These are phyloP conservation scores for Natator depressus DNA, from an alignment of 2,113 vertebrate species.

Conservation along the genomic window DNA sequence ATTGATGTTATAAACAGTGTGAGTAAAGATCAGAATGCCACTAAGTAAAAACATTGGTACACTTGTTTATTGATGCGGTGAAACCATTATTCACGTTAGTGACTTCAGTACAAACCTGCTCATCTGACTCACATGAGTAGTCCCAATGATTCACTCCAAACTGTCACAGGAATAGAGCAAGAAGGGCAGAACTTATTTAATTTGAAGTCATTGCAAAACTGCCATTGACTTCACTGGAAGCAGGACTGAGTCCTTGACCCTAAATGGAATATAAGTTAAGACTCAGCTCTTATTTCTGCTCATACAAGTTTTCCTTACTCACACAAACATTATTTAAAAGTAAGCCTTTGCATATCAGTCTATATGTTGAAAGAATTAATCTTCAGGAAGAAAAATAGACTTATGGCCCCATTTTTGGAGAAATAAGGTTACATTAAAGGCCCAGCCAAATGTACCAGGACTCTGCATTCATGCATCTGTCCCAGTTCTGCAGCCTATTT, in stretches of 20 bases:
- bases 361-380: background rate
- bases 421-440: conserved; percentile 25
- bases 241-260: background rate
- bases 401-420: fast-evolving
- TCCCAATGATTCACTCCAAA: background rate
- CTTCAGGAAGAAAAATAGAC: background rate
- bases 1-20: background rate
- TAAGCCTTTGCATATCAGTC: fast-evolving
- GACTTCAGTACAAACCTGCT: background rate
- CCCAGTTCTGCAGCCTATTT: conserved; percentile 52
- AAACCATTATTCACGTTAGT: background rate
- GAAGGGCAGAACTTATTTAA: fast-evolving
- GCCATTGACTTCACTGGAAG: background rate
- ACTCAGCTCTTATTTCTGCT: background rate
- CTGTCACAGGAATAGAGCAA: background rate
- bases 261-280: background rate
- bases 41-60: background rate
- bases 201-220: background rate
- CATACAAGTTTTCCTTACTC: background rate
- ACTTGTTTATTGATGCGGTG: background rate
- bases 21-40: background rate
- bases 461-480: background rate
- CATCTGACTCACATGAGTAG: fast-evolving
- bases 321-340: background rate
- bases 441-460: conserved; percentile 28